phyloP scores from a whole-genome alignment of 1,140 invertebrate genomes.

The Drosophila pachea region DNA sequence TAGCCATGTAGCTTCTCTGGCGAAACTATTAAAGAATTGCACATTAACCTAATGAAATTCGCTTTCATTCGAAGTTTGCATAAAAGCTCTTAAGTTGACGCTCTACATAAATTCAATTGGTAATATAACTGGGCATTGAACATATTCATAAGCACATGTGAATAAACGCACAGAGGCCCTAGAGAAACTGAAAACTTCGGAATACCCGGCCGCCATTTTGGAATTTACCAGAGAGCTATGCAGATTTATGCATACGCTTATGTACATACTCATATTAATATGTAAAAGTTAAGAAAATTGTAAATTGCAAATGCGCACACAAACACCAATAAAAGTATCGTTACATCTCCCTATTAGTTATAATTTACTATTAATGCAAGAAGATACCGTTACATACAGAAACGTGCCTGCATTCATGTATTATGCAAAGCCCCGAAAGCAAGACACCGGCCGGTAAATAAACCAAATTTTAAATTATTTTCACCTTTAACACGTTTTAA shows the following conservation, averaged over 20 bases:
- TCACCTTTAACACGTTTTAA: neutral
- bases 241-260: neutral
- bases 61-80: neutral
- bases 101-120: constrained; percentile 8
- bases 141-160: constrained; percentile 7
- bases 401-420: constrained; percentile 9
- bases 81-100: neutral
- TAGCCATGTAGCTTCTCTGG: constrained; percentile 33
- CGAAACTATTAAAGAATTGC: constrained; percentile 10
- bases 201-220: constrained; percentile 56
- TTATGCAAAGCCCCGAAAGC: constrained; percentile 35
- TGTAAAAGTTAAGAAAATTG: neutral
- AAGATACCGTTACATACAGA: constrained; percentile 20
- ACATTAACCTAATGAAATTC: constrained; percentile 7
- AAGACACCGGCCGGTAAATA: constrained; percentile 37
- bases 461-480: constrained; percentile 8
- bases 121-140: constrained; percentile 4
- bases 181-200: constrained; percentile 9
- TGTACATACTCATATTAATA: neutral
- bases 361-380: neutral
- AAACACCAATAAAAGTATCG: too few relatives aligned
- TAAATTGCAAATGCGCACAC: neutral
- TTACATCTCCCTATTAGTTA: too few relatives aligned
- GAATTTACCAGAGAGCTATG: constrained; percentile 36
- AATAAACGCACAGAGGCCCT: neutral